Conservation (phyloP, 2,113 vertebrate species). For the Cheilinus undulatus region DNA sequence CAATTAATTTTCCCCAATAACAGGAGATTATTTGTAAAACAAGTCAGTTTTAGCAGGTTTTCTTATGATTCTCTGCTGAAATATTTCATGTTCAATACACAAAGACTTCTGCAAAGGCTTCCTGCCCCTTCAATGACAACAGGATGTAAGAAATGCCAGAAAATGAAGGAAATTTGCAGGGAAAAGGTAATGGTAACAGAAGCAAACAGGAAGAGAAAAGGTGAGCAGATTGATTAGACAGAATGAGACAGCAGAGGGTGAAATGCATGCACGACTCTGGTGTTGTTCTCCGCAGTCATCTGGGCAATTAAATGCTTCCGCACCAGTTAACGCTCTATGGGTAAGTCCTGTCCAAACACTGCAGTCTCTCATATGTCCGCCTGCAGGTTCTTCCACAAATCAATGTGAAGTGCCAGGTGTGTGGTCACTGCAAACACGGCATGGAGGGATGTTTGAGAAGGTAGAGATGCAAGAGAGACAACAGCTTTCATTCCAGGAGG, state of each 20-base stretch:
- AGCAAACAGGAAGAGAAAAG: constrained; percentile 24
- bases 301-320: constrained; percentile 71
- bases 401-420: constrained; percentile 20
- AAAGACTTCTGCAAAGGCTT: no score
- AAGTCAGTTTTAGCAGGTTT: neutral
- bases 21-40: no score
- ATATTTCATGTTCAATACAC: neutral
- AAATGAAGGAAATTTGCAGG: neutral
- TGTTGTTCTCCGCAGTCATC: constrained; percentile 42
- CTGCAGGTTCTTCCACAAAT: constrained; percentile 30
- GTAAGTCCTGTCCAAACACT: constrained; percentile 52
- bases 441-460: neutral
- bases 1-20: no score
- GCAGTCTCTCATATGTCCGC: constrained; percentile 26
- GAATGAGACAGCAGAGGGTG: constrained; percentile 31
- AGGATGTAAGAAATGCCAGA: neutral
- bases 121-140: no score
- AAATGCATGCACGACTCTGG: constrained; percentile 27
- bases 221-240: constrained; percentile 35
- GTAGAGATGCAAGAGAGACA: constrained; percentile 2
- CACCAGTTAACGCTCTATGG: constrained; percentile 59
- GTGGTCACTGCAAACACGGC: constrained; percentile 8
- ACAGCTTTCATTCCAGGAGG: neutral
- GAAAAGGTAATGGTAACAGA: constrained; percentile 13
- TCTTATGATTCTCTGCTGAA: neutral